These are phyloP conservation scores for Leucozona laternaria DNA, from an alignment of 2,888 invertebrate genomes.

Conservation along the genomic window DNA sequence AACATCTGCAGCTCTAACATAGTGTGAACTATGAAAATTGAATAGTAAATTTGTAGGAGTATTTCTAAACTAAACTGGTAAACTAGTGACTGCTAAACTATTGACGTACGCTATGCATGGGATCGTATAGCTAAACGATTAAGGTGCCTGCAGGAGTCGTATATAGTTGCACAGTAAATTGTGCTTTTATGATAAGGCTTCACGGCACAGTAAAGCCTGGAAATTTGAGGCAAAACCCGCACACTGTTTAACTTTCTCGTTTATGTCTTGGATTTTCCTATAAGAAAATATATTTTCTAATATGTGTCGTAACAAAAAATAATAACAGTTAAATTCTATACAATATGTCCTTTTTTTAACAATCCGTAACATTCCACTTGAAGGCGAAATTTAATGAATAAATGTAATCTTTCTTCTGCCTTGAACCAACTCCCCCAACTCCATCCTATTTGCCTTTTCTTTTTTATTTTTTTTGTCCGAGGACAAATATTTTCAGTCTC, in stretches of 20 bases:
- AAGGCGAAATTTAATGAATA: not conserved
- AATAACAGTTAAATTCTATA: not conserved
- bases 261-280: not conserved
- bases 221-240: too few relatives aligned
- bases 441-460: not conserved
- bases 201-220: too few relatives aligned
- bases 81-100: too few relatives aligned
- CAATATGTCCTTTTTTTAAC: not conserved
- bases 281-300: not conserved
- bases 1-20: too few relatives aligned
- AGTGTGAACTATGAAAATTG: too few relatives aligned
- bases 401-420: slow-evolving; percentile 3
- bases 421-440: not conserved
- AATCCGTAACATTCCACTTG: not conserved
- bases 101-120: too few relatives aligned
- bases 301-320: not conserved
- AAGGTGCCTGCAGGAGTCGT: too few relatives aligned
- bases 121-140: too few relatives aligned
- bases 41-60: too few relatives aligned
- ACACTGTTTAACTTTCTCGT: not conserved
- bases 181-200: too few relatives aligned
- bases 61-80: too few relatives aligned
- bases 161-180: too few relatives aligned
- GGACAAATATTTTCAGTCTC: slow-evolving; percentile 56
- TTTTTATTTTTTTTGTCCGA: slow-evolving; percentile 15